Base-by-base conservation (phyloP, 2,888 invertebrate genomes). In the Priocnemis perturbator region DNA sequence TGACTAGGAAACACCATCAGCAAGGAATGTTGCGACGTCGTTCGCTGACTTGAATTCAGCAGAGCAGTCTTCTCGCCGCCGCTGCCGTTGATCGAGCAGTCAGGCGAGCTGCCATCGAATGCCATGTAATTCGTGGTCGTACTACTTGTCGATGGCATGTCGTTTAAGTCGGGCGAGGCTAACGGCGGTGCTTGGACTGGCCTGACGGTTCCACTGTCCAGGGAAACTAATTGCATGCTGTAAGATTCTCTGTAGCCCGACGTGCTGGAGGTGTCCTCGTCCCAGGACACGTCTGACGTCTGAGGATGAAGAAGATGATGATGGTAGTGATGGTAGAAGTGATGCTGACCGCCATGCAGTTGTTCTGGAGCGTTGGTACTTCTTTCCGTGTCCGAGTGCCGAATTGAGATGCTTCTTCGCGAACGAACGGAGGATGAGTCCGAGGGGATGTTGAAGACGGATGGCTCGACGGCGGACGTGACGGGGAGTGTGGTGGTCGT, bases 221-320 rank as follows among this genome's bases (percentile, higher is more conserved):
- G 86, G 79, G 92, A 92, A 45, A 92, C 92, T 74, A 91, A 90
- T 74, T 93, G 92, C 76, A 93, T 91, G 64, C 91, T 93, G 87
- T 91, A 93, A 87, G 95, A 95, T 82, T 94, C 93, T 30, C 93
- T 91, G 89, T 96, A 96, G 72, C 96, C 96, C 0, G 96, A 96
- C 19, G 96, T 96, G 79, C 96, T 96, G 0, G 96, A 96, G 0
- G 88, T 88, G 86, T 95, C 94, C 86, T 95, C 95, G 88, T 95
- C 95, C 92, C 94, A 95, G 0, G 95, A 95, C 2, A 94, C 93
- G 88, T 95, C 95, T 0, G 93, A 91, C 9, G 71, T 60, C 76
- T 84, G 89, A 14, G 82, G 88, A 75, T 84, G 85, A 57, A 81
- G 83, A 65, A 80, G 85, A 14, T 82, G 82, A 30, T 82, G 81